Conservation (phyloP, 35 echinoderm and acorn worm species). For the Ophiothrix spiculata region DNA sequence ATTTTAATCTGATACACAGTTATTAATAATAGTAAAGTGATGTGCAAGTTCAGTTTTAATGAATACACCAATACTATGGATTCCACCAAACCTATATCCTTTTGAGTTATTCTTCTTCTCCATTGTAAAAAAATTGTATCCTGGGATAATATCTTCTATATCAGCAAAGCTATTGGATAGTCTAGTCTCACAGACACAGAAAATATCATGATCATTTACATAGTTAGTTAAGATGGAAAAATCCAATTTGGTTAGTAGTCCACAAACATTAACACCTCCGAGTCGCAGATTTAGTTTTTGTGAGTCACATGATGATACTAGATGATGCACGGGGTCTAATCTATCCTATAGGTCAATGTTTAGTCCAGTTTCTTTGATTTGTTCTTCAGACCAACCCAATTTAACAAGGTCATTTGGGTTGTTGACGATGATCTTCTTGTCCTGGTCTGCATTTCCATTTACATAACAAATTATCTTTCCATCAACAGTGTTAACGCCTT, state of each 20-base stretch:
- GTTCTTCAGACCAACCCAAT: not conserved
- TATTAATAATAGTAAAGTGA: not conserved
- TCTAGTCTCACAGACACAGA: not conserved
- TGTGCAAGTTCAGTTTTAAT: not conserved
- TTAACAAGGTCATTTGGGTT: not conserved
- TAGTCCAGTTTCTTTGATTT: not conserved
- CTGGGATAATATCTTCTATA: not conserved
- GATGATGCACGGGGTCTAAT: not conserved
- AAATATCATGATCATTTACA: not conserved
- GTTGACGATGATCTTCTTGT: not conserved
- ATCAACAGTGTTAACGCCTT: not conserved
- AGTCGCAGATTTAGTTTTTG: not conserved
- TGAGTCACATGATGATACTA: not conserved
- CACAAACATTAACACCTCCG: not conserved
- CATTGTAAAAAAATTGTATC: too few relatives aligned
- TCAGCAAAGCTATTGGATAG: not conserved
- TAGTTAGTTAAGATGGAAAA: not conserved
- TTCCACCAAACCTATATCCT: not conserved
- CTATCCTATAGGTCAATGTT: not conserved
- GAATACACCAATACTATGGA: not conserved
- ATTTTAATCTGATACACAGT: not conserved
- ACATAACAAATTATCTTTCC: not conserved
- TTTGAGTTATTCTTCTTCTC: not conserved
- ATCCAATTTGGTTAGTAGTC: not conserved
- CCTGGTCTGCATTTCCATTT: not conserved